These are phyloP conservation scores for Aelia acuminata DNA, from an alignment of 2,888 invertebrate species.

Conservation along the genomic window DNA sequence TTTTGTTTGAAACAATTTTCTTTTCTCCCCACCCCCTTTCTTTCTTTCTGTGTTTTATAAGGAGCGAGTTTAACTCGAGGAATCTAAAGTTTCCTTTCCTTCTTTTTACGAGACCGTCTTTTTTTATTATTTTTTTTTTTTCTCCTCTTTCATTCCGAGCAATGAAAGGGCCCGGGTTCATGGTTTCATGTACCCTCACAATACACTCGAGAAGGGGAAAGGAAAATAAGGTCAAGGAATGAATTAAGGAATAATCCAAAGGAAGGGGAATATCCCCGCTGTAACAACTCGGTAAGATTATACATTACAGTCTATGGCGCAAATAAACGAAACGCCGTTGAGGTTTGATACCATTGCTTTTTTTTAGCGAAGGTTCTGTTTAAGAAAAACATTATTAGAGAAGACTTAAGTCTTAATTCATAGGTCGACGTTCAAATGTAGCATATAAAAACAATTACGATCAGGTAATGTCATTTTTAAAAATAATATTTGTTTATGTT, in stretches of 20 bases:
- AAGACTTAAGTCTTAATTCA: no score
- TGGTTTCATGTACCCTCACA: conserved; percentile 29
- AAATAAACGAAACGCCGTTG: not conserved
- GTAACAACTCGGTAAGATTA: not conserved
- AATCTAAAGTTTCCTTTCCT: conserved; percentile 45
- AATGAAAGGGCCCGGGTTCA: conserved; percentile 1
- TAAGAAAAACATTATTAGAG: no score
- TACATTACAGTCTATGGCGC: not conserved
- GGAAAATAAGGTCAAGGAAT: conserved; percentile 21
- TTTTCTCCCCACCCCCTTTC: not conserved
- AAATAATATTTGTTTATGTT: no score
- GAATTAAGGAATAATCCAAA: not conserved
- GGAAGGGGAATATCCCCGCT: not conserved
- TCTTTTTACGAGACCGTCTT: conserved; percentile 9
- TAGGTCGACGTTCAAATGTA: no score
- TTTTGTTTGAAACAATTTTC: conserved; percentile 50
- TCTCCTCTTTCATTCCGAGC: conserved; percentile 19
- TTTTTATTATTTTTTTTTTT: conserved; percentile 2
- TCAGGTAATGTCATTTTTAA: no score
- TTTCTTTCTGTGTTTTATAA: conserved; percentile 8
- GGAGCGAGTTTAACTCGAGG: conserved; percentile 49
- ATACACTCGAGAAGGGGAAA: not conserved
- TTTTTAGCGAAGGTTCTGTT: no score
- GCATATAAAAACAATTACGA: no score
- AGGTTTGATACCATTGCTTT: no score